Conservation (phyloP, 2,113 vertebrate genomes). For the Stegostoma tigrinum region DNA sequence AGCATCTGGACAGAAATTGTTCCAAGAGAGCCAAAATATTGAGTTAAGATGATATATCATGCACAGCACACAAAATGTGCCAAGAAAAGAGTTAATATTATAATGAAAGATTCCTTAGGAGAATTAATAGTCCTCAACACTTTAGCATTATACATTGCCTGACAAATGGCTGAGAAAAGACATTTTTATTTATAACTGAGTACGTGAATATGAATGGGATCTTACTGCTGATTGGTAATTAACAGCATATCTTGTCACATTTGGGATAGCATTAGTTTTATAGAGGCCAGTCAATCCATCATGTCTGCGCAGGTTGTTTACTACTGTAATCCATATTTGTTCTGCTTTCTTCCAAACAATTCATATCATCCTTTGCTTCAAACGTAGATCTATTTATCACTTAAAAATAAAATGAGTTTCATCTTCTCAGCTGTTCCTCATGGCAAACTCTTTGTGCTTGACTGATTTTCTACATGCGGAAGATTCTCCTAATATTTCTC, state of each 20-base stretch:
- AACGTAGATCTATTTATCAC: neutral
- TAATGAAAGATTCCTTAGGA: too few species aligned
- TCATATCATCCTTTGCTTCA: neutral
- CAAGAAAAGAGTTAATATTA: too few species aligned
- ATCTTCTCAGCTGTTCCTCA: neutral
- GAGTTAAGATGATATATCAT: too few species aligned
- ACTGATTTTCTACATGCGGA: neutral
- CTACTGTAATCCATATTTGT: neutral
- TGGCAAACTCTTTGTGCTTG: neutral
- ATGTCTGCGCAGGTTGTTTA: neutral
- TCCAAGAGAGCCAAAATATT: neutral
- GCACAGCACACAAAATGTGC: too few species aligned
- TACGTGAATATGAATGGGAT: too few species aligned
- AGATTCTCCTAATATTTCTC: neutral
- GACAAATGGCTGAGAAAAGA: too few species aligned
- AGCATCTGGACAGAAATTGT: neutral
- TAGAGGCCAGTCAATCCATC: neutral
- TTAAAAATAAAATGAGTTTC: neutral
- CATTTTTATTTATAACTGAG: too few species aligned
- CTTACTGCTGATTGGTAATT: too few species aligned
- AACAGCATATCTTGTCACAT: too few species aligned
- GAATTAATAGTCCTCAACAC: too few species aligned
- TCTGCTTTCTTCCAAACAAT: neutral
- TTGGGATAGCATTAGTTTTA: neutral
- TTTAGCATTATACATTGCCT: too few species aligned